Base-by-base conservation (phyloP, 2,888 invertebrate genomes). In the Eupithecia pulchellata region DNA sequence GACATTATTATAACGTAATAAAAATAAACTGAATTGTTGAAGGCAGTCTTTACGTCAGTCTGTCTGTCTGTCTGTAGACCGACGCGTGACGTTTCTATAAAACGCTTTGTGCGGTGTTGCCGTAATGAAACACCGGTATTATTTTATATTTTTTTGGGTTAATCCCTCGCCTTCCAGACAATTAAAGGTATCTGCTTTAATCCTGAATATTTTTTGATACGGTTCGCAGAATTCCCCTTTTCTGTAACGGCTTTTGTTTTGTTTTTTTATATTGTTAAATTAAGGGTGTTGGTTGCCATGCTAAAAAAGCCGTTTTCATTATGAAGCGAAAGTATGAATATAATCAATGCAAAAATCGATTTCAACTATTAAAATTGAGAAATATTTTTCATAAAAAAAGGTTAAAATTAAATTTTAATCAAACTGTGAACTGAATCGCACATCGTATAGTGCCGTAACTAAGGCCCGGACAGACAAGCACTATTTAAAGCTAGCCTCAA, bases 181-280 rank as follows among this genome's bases (percentile, higher is more conserved):
- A 90, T 91, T 91, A 91, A 90, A 89, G 86, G 85, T 88, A 89
- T 86, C 89, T 86, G 87, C 85, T 87, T 87, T 87, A 86, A 85
- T 82, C 86, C 84, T 78, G 69, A 79, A 82, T 81, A 81, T 83
- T 82, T 84, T 84, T 78, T 70, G 63, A 87, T 86, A 90, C 73
- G 68, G 90, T 82, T 75, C 58, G 82, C 84, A 87, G 65, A 58
- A 52, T 25, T 13, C 11, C 52, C 25, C 20, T 20, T 52, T 52
- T 9, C 25, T 52, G 13, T 25, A 13, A 25, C 20, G 20, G 52
- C 52, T 25, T 52, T 52, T 52, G 52, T 52, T 52, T 52, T 52
- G 52, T 52, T 52, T 52, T 52, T 25, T 25, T 52, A 52, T 52
- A 20, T 25, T 52, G 11, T 13, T 6, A 11, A 11, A 52, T 52